These are phyloP conservation scores for Macrocentrus cingulum DNA, from an alignment of 1,140 invertebrate species.

Conservation along the genomic window DNA sequence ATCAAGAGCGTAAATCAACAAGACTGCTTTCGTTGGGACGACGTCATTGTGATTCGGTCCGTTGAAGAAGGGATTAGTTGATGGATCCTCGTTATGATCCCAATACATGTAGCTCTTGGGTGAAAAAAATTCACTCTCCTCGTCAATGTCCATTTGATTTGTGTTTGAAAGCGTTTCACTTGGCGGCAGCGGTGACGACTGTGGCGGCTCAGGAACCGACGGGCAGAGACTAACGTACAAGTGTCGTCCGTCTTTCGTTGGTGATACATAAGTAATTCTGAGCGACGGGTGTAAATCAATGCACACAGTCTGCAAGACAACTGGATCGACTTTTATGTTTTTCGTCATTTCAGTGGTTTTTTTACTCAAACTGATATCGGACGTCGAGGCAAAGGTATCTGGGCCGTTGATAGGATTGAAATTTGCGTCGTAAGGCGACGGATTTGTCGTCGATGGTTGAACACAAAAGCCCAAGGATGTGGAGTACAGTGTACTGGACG, in stretches of 20 bases:
- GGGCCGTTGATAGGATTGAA: conserved; percentile 49
- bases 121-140: conserved; percentile 49
- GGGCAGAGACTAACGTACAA: conserved; percentile 66
- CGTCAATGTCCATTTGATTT: conserved; percentile 58
- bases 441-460: conserved; percentile 27
- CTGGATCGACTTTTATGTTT: conserved; percentile 46
- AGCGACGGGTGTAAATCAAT: conserved; percentile 49
- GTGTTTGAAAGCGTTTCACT: conserved; percentile 38
- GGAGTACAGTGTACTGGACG: conserved; percentile 48
- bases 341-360: conserved; percentile 46
- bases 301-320: conserved; percentile 50
- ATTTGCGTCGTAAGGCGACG: conserved; percentile 38
- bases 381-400: conserved; percentile 53
- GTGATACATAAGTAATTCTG: conserved; percentile 64
- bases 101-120: conserved; percentile 55
- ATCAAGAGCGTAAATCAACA: conserved; percentile 65
- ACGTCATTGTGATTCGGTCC: conserved; percentile 41
- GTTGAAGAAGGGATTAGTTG: conserved; percentile 40
- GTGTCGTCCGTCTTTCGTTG: conserved; percentile 67
- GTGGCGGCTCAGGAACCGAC: too few relatives aligned
- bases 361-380: conserved; percentile 45
- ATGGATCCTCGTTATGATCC: conserved; percentile 51
- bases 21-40: conserved; percentile 40
- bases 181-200: conserved; percentile 10
- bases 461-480: conserved; percentile 41